Base-by-base conservation (phyloP, 1,140 invertebrate species). In the Drosophila hydei region DNA sequence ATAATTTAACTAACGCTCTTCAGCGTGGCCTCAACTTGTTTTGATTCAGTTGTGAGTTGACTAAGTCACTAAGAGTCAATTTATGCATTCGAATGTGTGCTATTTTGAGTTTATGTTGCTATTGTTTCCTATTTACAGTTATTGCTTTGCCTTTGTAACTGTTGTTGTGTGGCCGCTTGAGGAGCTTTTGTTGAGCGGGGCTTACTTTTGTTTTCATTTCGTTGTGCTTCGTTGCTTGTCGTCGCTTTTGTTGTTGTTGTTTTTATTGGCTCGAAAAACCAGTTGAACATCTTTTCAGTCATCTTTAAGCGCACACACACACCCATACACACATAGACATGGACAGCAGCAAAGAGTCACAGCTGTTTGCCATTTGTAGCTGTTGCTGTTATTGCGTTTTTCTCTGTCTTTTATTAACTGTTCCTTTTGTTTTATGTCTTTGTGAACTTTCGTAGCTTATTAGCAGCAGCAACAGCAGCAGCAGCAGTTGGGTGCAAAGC, bases 21-120 rank as follows among this genome's bases (percentile, higher is more conserved):
- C 6, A 12, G 16, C 54, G 51, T 14, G 23, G 14, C 58, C 38
- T 70, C 60, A 72, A 30, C 36, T 51, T 18, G 50, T 47, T 65
- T 63, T 14, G 42, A 64, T 16, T 59, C 67, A 72, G 48, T 72
- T 75, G 87, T 42, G 60, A 85, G 75, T 84, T 90, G 79, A 74
- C 87, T 83, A 70, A 79, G 80, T 90, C 75, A 83, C 81, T 11
- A 3, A 33, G 30, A 33, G 11, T 90, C 88, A 90, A 81, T 90
- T 83, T 87, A 72, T 73, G 54, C 5, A 56, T 56, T 42, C 43
- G 54, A 56, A 56, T 56, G 36, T 16, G 23, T 43, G 42, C 58
- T 43, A 42, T 61, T 56, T 75, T 51, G 56, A 47, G 62, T 72
- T 84, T 75, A 71, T 64, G 67, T 54, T 62, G 51, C 55, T 50